Evolutionary conservation across 1,140 invertebrate genomes (phyloP).

Genomic region (Plectrocnemia conspersa): DNA sequence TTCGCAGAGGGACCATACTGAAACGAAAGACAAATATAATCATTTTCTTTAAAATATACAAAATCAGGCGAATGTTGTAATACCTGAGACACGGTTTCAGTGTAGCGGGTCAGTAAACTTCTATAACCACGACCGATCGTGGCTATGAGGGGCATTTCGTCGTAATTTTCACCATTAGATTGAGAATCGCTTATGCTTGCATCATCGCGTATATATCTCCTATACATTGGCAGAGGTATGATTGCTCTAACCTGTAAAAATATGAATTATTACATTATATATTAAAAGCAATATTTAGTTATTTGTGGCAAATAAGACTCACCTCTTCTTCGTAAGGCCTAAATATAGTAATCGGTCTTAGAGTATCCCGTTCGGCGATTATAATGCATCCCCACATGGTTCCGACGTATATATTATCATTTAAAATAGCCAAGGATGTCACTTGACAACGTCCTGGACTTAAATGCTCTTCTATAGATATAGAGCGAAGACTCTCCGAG

Average conservation of each 20-base stretch:
- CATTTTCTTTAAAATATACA: slow-evolving; percentile 33
- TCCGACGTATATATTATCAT: slow-evolving; percentile 75
- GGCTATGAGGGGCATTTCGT: slow-evolving; percentile 57
- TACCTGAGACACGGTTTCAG: slow-evolving; percentile 52
- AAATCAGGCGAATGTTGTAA: slow-evolving; percentile 32
- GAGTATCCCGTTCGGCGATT: slow-evolving; percentile 71
- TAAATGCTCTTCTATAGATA: slow-evolving; percentile 83
- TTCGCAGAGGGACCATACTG: slow-evolving; percentile 30
- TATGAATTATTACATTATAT: neutral
- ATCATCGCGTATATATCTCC: slow-evolving; percentile 5
- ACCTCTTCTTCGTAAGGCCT: slow-evolving; percentile 85
- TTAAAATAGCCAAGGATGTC: slow-evolving; percentile 68
- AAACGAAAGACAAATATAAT: slow-evolving; percentile 9
- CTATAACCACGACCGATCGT: slow-evolving; percentile 82
- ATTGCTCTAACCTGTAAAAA: slow-evolving; percentile 44
- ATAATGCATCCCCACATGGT: slow-evolving; percentile 90
- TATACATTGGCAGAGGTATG: slow-evolving; percentile 38
- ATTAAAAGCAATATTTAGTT: neutral
- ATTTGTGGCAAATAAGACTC: slow-evolving; percentile 22
- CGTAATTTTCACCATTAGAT: slow-evolving; percentile 41
- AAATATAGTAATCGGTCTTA: slow-evolving; percentile 85
- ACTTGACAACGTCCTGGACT: slow-evolving; percentile 74
- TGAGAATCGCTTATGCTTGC: slow-evolving; percentile 45
- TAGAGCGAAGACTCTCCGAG: slow-evolving; percentile 86
- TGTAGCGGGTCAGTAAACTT: slow-evolving; percentile 68